A percentile compares a stretch with the other conserved stretches of the same genome.
Conservation (phyloP, 2,888 invertebrate genomes). For the Shargacucullia verbasci region DNA sequence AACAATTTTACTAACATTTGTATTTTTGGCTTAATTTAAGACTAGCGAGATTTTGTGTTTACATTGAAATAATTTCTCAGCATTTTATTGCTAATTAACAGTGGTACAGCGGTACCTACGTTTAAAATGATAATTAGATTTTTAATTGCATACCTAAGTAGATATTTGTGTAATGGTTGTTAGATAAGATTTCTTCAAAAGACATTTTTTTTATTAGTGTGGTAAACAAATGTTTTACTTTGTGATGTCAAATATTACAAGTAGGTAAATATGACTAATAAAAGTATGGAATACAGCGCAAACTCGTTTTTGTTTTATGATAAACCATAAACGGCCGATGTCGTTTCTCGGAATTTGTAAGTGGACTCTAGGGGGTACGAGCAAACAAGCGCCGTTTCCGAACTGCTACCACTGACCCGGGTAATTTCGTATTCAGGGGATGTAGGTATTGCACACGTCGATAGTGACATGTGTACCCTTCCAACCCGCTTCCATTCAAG, state of each 20-base stretch:
- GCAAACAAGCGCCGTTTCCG: constrained; percentile 59
- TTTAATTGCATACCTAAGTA: not conserved
- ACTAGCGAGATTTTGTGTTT: constrained; percentile 19
- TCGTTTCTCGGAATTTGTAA: constrained; percentile 47
- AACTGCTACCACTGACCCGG: constrained; percentile 56
- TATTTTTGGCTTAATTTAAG: constrained; percentile 57
- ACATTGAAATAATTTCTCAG: constrained; percentile 23
- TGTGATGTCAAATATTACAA: constrained; percentile 1
- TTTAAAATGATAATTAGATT: constrained; percentile 4
- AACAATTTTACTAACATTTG: constrained; percentile 40
- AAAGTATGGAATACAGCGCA: constrained; percentile 12
- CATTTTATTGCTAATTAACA: constrained; percentile 16
- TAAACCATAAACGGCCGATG: constrained; percentile 41
- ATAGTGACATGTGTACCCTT: constrained; percentile 59
- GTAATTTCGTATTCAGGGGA: constrained; percentile 67
- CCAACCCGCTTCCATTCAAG: constrained; percentile 36
- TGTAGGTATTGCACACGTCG: constrained; percentile 45
- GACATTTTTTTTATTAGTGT: no score
- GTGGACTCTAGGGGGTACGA: constrained; percentile 24
- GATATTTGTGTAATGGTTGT: constrained; percentile 1
- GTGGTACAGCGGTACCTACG: not conserved
- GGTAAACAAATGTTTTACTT: no score
- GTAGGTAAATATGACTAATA: constrained; percentile 6
- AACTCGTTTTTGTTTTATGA: constrained; percentile 43
- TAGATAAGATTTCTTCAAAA: no score